phyloP scores from a whole-genome alignment of 2,113 vertebrate genomes.

The Nettapus auritus region DNA sequence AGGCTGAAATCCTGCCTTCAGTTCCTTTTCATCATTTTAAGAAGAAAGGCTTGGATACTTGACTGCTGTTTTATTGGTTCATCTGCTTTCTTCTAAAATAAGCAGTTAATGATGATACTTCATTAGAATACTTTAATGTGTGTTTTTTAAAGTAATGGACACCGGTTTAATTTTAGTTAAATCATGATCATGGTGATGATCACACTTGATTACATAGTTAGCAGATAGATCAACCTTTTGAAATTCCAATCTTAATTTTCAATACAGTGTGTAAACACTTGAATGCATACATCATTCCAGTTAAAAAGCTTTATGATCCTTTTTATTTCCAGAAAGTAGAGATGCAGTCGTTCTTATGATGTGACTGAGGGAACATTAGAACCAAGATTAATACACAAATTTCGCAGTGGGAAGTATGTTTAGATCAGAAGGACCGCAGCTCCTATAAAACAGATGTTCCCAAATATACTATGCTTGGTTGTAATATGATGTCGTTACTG shows the following conservation, averaged over 20 bases:
- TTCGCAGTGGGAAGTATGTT: not conserved
- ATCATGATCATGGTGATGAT: not conserved
- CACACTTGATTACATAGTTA: not conserved
- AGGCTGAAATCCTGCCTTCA: not conserved
- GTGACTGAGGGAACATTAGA: not conserved
- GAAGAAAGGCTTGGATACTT: not conserved
- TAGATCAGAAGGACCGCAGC: not conserved
- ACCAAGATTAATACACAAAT: not conserved
- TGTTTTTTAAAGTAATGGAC: not conserved
- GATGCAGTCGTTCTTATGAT: not conserved
- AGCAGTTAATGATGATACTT: not conserved
- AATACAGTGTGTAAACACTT: not conserved
- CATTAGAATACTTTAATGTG: not conserved
- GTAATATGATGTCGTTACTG: not conserved
- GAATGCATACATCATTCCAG: not conserved
- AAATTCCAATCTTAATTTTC: not conserved
- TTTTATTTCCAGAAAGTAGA: not conserved
- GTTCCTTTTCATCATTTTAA: not conserved
- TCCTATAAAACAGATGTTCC: not conserved
- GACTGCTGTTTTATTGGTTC: not conserved
- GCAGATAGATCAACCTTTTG: not conserved
- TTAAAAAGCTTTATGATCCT: not conserved
- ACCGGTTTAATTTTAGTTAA: not conserved
- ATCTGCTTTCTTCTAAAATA: not conserved
- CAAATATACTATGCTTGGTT: not conserved